Conservation (phyloP, 2,113 vertebrate genomes). For the Serilophus lunatus region DNA sequence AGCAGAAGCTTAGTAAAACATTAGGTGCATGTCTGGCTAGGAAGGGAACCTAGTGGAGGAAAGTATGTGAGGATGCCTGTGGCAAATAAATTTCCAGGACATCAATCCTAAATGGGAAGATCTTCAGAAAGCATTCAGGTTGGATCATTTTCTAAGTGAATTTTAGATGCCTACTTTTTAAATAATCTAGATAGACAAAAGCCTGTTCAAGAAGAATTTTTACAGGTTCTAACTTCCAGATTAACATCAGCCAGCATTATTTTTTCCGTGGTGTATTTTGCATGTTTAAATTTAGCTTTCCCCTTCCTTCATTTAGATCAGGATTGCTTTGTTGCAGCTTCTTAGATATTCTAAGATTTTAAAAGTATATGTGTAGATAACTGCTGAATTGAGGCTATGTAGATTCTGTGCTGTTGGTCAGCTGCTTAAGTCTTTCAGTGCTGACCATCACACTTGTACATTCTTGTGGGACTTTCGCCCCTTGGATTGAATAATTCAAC, state of each 20-base stretch:
- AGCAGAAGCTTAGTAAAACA: neutral
- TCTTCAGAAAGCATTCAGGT: neutral
- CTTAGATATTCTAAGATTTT: neutral
- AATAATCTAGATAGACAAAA: neutral
- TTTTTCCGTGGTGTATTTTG: neutral
- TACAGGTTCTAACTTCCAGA: neutral
- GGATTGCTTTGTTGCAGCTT: neutral
- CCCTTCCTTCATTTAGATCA: neutral
- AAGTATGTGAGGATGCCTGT: neutral
- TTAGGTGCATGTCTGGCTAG: neutral
- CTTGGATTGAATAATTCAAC: neutral
- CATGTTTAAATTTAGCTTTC: neutral
- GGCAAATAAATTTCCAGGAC: neutral
- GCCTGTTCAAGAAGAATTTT: neutral
- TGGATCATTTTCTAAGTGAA: neutral
- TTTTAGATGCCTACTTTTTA: neutral
- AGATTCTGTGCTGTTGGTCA: neutral
- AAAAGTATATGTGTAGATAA: neutral
- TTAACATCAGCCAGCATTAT: neutral
- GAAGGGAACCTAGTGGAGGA: neutral
- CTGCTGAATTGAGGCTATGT: neutral
- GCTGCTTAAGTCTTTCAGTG: neutral
- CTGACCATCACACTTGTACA: neutral
- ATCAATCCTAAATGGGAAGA: neutral
- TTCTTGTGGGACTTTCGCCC: neutral